Conservation (phyloP, 2,888 invertebrate genomes). For the Yponomeuta malinellus region DNA sequence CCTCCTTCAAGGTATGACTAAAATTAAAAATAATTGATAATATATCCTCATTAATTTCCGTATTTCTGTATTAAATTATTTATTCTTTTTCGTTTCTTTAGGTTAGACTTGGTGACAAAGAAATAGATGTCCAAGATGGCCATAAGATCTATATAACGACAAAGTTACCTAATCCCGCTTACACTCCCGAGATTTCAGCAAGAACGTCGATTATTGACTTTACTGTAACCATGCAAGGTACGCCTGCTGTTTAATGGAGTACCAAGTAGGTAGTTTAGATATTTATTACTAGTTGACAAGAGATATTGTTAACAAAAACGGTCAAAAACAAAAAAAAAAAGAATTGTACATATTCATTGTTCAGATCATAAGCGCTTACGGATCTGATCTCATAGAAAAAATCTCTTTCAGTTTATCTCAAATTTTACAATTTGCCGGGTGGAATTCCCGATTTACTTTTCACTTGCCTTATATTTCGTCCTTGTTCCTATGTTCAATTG, state of each 20-base stretch:
- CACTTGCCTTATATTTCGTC: too few species aligned
- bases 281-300: too few species aligned
- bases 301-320: too few species aligned
- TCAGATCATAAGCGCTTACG: too few species aligned
- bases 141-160: conserved; percentile 91
- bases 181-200: conserved; percentile 91
- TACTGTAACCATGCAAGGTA: conserved; percentile 92
- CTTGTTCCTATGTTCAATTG: too few species aligned
- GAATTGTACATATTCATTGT: too few species aligned
- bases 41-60: neutral
- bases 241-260: neutral
- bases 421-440: too few species aligned
- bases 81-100: conserved; percentile 28
- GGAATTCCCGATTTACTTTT: too few species aligned
- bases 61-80: neutral
- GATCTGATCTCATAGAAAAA: too few species aligned
- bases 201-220: conserved; percentile 92
- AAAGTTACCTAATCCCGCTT: conserved; percentile 90
- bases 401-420: too few species aligned
- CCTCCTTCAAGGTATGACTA: conserved; percentile 79
- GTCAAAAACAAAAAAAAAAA: too few species aligned
- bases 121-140: conserved; percentile 82
- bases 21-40: neutral
- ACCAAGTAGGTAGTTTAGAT: too few species aligned
- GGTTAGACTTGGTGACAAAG: conserved; percentile 91